phyloP scores from a whole-genome alignment of 92 coral and sea anemone genomes.

The Bergia puertoricense region DNA sequence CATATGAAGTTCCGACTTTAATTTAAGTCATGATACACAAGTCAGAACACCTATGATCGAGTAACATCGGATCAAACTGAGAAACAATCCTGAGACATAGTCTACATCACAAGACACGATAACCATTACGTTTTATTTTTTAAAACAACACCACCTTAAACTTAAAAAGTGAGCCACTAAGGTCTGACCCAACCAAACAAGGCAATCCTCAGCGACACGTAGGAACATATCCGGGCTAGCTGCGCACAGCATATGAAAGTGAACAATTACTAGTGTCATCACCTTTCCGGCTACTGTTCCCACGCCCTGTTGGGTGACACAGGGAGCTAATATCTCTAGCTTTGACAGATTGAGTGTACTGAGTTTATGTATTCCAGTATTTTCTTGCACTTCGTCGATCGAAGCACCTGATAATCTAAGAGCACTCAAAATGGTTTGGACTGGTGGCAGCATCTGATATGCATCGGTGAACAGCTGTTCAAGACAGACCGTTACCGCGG shows the following conservation, averaged over 20 bases:
- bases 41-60: neutral
- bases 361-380: conserved; percentile 19
- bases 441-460: neutral
- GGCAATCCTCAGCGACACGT: neutral
- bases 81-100: neutral
- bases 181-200: neutral
- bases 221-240: neutral
- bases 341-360: conserved; percentile 30
- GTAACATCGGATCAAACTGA: neutral
- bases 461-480: neutral
- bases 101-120: neutral
- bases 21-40: conserved; percentile 25
- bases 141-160: neutral
- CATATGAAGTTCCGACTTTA: conserved; percentile 10
- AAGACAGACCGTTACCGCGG: no score
- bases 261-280: neutral
- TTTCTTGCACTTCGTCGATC: conserved; percentile 40
- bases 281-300: neutral
- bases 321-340: conserved; percentile 7
- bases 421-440: neutral
- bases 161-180: neutral
- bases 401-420: conserved; percentile 18
- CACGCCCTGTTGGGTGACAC: conserved; percentile 41
- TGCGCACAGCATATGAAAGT: neutral
- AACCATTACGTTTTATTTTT: neutral